Conservation (phyloP, 2,113 vertebrate species). For the Calidris pugnax region DNA sequence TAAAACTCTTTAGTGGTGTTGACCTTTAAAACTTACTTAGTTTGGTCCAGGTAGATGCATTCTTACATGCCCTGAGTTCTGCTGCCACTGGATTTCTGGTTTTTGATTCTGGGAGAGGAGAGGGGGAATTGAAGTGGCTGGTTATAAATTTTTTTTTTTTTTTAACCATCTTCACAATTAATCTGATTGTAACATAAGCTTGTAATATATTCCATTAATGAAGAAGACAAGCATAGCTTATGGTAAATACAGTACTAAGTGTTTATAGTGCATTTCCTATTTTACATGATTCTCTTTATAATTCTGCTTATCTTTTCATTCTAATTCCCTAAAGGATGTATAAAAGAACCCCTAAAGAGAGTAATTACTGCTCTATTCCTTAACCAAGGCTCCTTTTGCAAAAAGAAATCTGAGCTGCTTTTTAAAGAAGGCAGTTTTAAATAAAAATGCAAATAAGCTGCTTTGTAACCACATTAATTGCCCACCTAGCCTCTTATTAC, state of each 20-base stretch:
- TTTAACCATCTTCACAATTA: slow-evolving; percentile 50
- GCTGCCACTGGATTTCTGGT: not conserved
- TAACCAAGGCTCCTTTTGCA: slow-evolving; percentile 87
- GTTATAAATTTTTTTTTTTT: slow-evolving; percentile 12
- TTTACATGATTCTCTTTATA: slow-evolving; percentile 97
- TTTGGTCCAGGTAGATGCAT: not conserved
- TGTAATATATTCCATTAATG: slow-evolving; percentile 79
- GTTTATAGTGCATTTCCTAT: slow-evolving; percentile 86
- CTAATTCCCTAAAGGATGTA: slow-evolving; percentile 83
- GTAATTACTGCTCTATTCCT: slow-evolving; percentile 84
- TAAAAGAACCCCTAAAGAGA: slow-evolving; percentile 94
- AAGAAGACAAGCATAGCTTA: slow-evolving; percentile 77
- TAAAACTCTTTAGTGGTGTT: not conserved
- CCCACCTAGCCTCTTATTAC: slow-evolving; percentile 95
- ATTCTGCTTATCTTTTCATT: slow-evolving; percentile 98
- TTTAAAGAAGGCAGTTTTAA: slow-evolving; percentile 89
- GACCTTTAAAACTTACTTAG: not conserved
- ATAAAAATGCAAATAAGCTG: slow-evolving; percentile 99
- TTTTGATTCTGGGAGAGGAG: not conserved
- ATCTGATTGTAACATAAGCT: slow-evolving; percentile 69
- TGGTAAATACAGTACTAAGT: slow-evolving; percentile 84
- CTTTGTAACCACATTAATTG: slow-evolving; percentile 99
- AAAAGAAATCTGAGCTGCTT: slow-evolving; percentile 86
- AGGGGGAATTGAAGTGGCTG: slow-evolving; percentile 24
- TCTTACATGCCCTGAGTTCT: not conserved